These are phyloP conservation scores for Haemorhous mexicanus DNA, from an alignment of 2,113 vertebrate species.

Conservation along the genomic window DNA sequence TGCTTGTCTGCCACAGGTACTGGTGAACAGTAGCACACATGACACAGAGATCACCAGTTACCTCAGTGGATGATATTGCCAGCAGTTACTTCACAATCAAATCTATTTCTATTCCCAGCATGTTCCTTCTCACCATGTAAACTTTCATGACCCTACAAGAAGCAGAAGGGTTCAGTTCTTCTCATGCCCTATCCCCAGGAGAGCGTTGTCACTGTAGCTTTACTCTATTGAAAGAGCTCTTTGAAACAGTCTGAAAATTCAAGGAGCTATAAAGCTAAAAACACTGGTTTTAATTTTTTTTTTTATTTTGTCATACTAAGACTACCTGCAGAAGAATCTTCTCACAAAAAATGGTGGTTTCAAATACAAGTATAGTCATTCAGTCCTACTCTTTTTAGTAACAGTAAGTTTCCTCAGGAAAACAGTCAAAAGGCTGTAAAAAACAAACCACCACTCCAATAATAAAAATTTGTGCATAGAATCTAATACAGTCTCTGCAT, in stretches of 20 bases:
- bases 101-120: neutral
- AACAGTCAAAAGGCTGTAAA: slow-evolving; percentile 49
- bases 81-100: slow-evolving; percentile 2
- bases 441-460: slow-evolving; percentile 36
- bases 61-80: neutral
- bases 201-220: slow-evolving; percentile 24
- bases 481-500: slow-evolving; percentile 47
- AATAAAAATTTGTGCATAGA: slow-evolving; percentile 65
- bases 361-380: slow-evolving; percentile 19
- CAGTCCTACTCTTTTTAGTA: slow-evolving; percentile 27
- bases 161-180: slow-evolving; percentile 22
- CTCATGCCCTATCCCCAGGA: slow-evolving; percentile 1
- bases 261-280: slow-evolving; percentile 60
- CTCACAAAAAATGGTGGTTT: slow-evolving; percentile 49
- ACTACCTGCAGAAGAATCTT: slow-evolving; percentile 1
- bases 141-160: neutral
- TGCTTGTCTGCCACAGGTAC: neutral
- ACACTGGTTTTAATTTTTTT: neutral
- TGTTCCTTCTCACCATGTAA: slow-evolving; percentile 27
- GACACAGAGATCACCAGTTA: neutral
- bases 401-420: slow-evolving; percentile 52
- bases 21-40: neutral
- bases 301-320: neutral
- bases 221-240: slow-evolving; percentile 33
- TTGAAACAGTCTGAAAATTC: slow-evolving; percentile 49